Evolutionary conservation across 2,888 invertebrate species (phyloP), one percentile per base, ranked within the genome.

Genomic region (Syritta pipiens): DNA sequence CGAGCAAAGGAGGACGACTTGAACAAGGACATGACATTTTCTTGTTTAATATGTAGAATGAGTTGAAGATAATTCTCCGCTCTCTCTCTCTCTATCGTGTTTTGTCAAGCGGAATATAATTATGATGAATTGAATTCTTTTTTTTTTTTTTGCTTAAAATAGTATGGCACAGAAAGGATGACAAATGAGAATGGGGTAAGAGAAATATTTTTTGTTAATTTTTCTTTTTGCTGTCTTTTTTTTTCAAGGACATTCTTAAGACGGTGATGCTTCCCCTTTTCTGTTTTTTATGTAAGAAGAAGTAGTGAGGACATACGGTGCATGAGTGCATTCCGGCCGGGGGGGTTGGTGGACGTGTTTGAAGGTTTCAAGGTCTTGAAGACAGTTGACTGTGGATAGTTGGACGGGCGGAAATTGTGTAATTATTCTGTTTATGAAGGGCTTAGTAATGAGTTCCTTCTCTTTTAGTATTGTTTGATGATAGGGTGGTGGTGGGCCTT

Each of bases 21-120:
- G 20, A 53, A 72, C 53, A 59, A 71, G 77, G 53, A 71, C 71
- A 77, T 71, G 65, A 60, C 59, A 71, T 65, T 65, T 51, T 32
- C 68, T 44, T 69, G 32, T 20, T 28, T 42, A 32, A 37, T 9
- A 22, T 37, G 24, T 12, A 30, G 30, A 22, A 59, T 51, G 51
- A 65, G 42, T 65, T 65, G 59, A 22, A 60, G 59, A 71, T 71
- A 53, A 71, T 65, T 60, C 48, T 53, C 32, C 6, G 35, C 22
- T 26, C 40, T 55, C 40, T 51, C 26, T 9, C 37, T 40, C 40
- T n/a, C 44, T 28, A 30, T 59, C 63, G 24, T 65, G 65, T 48
- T 60, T 24, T 67, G 67, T 62, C 62, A 69, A 65, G 46, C 20
- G 32, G 20, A 65, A 26, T 30, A 24, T 71, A 65, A 77, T 71